These are phyloP conservation scores for Alethe diademata DNA, from an alignment of 2,113 vertebrate species.

Conservation along the genomic window DNA sequence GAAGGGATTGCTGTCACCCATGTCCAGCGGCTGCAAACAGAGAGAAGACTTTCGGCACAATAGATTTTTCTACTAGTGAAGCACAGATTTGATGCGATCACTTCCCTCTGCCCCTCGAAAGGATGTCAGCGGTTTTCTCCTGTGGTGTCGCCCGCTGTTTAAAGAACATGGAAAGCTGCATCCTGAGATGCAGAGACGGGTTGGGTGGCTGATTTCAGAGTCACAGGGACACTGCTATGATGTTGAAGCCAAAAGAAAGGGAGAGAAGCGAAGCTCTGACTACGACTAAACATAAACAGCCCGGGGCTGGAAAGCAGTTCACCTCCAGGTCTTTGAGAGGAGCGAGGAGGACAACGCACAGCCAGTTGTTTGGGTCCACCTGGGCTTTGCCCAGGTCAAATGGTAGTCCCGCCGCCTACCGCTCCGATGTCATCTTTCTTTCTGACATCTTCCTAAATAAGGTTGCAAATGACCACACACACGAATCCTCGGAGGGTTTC, in stretches of 20 bases:
- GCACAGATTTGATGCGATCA: not conserved
- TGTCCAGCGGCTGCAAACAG: not conserved
- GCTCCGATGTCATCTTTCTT: slow-evolving; percentile 19
- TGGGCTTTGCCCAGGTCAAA: slow-evolving; percentile 59
- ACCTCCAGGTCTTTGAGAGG: slow-evolving; percentile 81
- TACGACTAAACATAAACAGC: slow-evolving; percentile 77
- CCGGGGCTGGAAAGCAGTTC: slow-evolving; percentile 82
- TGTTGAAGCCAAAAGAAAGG: slow-evolving; percentile 64
- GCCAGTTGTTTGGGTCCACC: slow-evolving; percentile 66
- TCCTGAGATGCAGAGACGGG: slow-evolving; percentile 28
- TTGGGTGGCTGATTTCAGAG: not conserved
- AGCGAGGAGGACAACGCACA: slow-evolving; percentile 67
- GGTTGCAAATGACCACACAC: not conserved
- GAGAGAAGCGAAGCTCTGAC: slow-evolving; percentile 73
- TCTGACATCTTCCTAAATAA: slow-evolving; percentile 28
- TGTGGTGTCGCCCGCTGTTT: not conserved
- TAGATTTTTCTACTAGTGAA: not conserved
- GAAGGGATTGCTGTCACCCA: not conserved
- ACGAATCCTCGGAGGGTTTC: not conserved
- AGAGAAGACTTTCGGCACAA: not conserved
- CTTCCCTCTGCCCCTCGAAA: slow-evolving; percentile 29
- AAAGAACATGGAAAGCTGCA: slow-evolving; percentile 25
- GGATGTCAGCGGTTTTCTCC: slow-evolving; percentile 22
- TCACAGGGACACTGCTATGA: slow-evolving; percentile 29
- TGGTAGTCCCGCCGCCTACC: not conserved